These are phyloP conservation scores for Tenthredo distinguenda DNA, from an alignment of 2,888 invertebrate species.

Conservation along the genomic window DNA sequence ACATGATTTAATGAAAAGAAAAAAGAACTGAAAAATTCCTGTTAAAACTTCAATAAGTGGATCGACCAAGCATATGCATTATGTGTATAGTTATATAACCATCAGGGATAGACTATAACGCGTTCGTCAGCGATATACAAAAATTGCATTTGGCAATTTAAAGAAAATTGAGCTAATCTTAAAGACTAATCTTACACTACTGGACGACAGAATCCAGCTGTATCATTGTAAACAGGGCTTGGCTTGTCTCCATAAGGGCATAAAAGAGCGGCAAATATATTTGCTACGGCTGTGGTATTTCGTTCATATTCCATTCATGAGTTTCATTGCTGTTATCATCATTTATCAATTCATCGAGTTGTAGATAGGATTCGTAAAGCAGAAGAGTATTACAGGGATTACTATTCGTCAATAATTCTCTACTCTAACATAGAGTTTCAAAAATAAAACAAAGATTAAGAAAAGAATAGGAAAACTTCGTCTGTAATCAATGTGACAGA, in stretches of 20 bases:
- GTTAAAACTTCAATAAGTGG: slow-evolving; percentile 24
- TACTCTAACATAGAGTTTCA: not conserved
- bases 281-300: slow-evolving; percentile 5
- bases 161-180: slow-evolving; percentile 74
- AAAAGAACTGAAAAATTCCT: not conserved
- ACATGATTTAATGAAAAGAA: not conserved
- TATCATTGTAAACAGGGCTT: slow-evolving; percentile 4
- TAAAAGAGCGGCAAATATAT: not conserved
- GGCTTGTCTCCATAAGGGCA: not conserved
- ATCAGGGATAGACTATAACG: slow-evolving; percentile 64
- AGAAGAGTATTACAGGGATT: slow-evolving; percentile 16
- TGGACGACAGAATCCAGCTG: slow-evolving; percentile 34
- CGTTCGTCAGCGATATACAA: slow-evolving; percentile 70
- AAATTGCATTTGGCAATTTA: slow-evolving; percentile 65
- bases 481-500: not conserved
- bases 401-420: not conserved
- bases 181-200: slow-evolving; percentile 58
- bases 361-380: slow-evolving; percentile 12
- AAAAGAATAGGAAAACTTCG: not conserved
- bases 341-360: not conserved
- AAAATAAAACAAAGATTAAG: not conserved
- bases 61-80: slow-evolving; percentile 18
- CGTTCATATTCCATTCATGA: slow-evolving; percentile 16
- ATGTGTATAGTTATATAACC: slow-evolving; percentile 60
- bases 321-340: not conserved